phyloP scores from a whole-genome alignment of 1,140 invertebrate genomes.

The Globodera ellingtonae region DNA sequence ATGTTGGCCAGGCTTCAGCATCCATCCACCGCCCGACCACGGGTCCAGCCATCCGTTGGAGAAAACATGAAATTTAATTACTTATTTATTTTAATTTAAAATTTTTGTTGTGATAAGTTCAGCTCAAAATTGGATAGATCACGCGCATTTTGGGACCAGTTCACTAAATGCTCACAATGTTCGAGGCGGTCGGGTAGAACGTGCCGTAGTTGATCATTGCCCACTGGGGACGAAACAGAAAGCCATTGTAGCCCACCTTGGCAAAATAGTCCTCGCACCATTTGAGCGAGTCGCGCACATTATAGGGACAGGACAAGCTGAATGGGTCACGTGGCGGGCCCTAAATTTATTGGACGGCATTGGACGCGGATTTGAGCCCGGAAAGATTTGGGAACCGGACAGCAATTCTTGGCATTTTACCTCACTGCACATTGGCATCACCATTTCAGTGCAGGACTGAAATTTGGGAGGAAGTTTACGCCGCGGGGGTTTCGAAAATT shows the following conservation, averaged over 20 bases:
- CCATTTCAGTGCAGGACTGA: constrained; percentile 86
- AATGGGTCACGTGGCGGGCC: constrained; percentile 17
- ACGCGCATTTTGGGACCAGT: too few relatives aligned
- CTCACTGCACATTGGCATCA: constrained; percentile 86
- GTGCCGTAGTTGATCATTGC: constrained; percentile 78
- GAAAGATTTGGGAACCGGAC: too few relatives aligned
- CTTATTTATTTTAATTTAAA: background rate
- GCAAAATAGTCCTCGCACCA: constrained; percentile 19
- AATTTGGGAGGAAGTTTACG: constrained; percentile 16
- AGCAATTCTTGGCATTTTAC: constrained; percentile 54
- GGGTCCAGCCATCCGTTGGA: constrained; percentile 89
- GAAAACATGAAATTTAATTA: constrained; percentile 68
- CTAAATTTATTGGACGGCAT: background rate
- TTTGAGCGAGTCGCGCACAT: background rate
- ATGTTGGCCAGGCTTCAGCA: constrained; percentile 16
- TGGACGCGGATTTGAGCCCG: too few relatives aligned
- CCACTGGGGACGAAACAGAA: constrained; percentile 72
- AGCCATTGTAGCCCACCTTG: background rate
- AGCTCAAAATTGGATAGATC: too few relatives aligned
- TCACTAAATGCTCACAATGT: constrained; percentile 58
- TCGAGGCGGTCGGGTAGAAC: constrained; percentile 78
- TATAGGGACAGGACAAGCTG: constrained; percentile 9
- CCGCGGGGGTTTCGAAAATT: background rate
- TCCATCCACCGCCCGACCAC: constrained; percentile 68
- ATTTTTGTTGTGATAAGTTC: background rate